Evolutionary conservation across 2,888 invertebrate species (phyloP).

Genomic region (Cylindroiulus punctatus): DNA sequence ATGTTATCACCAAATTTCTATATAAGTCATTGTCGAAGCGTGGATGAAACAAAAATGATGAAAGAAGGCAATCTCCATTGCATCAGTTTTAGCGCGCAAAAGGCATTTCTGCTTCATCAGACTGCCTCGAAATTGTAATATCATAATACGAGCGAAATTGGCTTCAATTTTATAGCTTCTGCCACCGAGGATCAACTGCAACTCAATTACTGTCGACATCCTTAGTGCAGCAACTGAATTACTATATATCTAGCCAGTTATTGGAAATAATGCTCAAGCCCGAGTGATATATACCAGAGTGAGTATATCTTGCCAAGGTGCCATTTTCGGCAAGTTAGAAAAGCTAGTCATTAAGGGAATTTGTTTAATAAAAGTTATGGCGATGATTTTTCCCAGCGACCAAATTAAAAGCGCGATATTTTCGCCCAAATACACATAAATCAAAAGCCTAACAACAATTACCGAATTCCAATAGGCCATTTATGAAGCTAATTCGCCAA

Average conservation of each 20-base stretch:
- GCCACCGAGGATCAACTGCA: slow-evolving; percentile 16
- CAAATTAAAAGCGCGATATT: background rate
- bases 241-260: background rate
- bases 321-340: slow-evolving; percentile 4
- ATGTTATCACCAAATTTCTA: background rate
- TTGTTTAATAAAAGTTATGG: background rate
- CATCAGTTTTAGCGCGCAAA: background rate
- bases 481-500: slow-evolving; percentile 9
- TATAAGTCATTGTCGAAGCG: background rate
- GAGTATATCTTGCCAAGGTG: background rate
- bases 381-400: background rate
- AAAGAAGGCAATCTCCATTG: background rate
- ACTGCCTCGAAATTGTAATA: slow-evolving; percentile 9
- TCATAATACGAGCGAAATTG: slow-evolving; percentile 25
- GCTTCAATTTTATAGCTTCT: slow-evolving; percentile 39
- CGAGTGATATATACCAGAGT: slow-evolving; percentile 9
- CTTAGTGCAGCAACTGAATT: slow-evolving; percentile 34
- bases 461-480: background rate
- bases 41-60: background rate
- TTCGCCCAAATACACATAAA: background rate
- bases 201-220: slow-evolving; percentile 38
- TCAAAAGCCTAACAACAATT: slow-evolving; percentile 20
- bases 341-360: slow-evolving; percentile 24
- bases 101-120: slow-evolving; percentile 29
- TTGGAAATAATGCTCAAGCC: background rate